phyloP scores from a whole-genome alignment of 2,113 vertebrate species.

The Tetraodon nigroviridis region DNA sequence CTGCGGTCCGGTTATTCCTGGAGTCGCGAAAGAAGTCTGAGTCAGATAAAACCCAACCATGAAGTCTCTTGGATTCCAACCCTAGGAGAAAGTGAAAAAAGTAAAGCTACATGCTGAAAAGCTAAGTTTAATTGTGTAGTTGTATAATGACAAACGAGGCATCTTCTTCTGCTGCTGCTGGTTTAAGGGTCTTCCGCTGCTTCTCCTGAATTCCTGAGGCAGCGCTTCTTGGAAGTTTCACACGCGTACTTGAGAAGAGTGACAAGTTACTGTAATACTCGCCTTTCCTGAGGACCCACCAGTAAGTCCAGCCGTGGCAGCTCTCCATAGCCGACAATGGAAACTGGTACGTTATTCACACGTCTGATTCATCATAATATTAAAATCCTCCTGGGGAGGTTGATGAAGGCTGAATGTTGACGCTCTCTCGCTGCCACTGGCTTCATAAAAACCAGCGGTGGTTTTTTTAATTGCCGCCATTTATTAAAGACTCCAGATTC shows the following conservation, averaged over 20 bases:
- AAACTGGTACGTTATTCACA: conserved; percentile 5
- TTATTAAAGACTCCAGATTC: too few relatives aligned
- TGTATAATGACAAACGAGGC: not conserved
- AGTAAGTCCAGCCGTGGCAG: conserved; percentile 21
- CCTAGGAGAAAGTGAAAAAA: not conserved
- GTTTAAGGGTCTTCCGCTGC: not conserved
- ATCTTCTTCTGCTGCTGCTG: not conserved
- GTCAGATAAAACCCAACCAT: not conserved
- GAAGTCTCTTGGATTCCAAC: not conserved
- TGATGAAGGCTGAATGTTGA: too few relatives aligned
- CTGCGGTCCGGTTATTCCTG: not conserved
- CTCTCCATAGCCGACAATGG: conserved; percentile 6
- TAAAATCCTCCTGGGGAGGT: too few relatives aligned
- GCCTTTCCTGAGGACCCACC: conserved; percentile 28
- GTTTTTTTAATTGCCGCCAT: too few relatives aligned
- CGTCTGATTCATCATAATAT: conserved; percentile 11
- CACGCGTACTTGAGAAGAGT: conserved; percentile 44
- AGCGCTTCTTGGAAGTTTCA: conserved; percentile 17
- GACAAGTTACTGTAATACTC: conserved; percentile 38
- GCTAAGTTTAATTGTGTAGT: conserved; percentile 5
- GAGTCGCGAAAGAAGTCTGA: not conserved
- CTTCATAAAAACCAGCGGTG: too few relatives aligned
- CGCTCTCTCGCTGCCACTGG: too few relatives aligned
- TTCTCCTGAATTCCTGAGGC: conserved; percentile 8
- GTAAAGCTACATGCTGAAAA: conserved; percentile 3